Percentiles rank a stretch among this genome's conserved stretches.
These are phyloP conservation scores for Drosophila flavopinicola DNA, from an alignment of 2,888 invertebrate species.

Conservation along the genomic window DNA sequence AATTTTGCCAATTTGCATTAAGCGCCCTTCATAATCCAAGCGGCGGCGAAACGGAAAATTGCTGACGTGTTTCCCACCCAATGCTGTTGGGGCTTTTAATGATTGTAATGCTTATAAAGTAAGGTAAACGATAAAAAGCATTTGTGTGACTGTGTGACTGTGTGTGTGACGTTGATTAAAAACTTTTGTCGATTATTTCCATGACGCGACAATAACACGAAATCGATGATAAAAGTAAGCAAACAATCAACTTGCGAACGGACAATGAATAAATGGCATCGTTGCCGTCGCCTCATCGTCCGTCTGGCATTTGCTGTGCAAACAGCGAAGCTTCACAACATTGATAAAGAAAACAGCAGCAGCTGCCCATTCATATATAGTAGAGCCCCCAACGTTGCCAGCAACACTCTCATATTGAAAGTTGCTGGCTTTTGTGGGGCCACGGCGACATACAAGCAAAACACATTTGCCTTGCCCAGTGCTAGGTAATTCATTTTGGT, in stretches of 20 bases:
- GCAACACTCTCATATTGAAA: slow-evolving; percentile 38
- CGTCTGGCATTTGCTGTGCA: slow-evolving; percentile 55
- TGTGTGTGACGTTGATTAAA: slow-evolving; percentile 67
- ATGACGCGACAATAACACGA: slow-evolving; percentile 43
- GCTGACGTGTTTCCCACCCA: slow-evolving; percentile 41
- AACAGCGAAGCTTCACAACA: slow-evolving; percentile 45
- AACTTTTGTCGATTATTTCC: slow-evolving; percentile 75
- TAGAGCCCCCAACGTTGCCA: not conserved
- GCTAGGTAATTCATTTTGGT: slow-evolving; percentile 56
- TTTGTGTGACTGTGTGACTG: slow-evolving; percentile 3
- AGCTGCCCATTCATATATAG: slow-evolving; percentile 15
- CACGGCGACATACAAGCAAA: slow-evolving; percentile 28
- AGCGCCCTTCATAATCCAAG: slow-evolving; percentile 54
- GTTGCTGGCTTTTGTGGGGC: slow-evolving; percentile 27
- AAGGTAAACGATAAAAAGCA: slow-evolving; percentile 32
- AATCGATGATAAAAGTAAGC: slow-evolving; percentile 79
- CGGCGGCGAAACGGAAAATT: slow-evolving; percentile 34
- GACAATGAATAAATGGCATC: slow-evolving; percentile 53
- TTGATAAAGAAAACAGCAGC: slow-evolving; percentile 53
- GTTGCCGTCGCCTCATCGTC: slow-evolving; percentile 24
- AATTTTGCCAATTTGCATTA: slow-evolving; percentile 77
- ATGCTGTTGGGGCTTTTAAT: slow-evolving; percentile 24
- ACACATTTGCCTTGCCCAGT: slow-evolving; percentile 49
- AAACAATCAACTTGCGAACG: slow-evolving; percentile 70
- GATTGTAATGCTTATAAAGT: slow-evolving; percentile 40